Evolutionary conservation across 2,888 invertebrate species (phyloP).

Genomic region (Rhynchonema sp.): DNA sequence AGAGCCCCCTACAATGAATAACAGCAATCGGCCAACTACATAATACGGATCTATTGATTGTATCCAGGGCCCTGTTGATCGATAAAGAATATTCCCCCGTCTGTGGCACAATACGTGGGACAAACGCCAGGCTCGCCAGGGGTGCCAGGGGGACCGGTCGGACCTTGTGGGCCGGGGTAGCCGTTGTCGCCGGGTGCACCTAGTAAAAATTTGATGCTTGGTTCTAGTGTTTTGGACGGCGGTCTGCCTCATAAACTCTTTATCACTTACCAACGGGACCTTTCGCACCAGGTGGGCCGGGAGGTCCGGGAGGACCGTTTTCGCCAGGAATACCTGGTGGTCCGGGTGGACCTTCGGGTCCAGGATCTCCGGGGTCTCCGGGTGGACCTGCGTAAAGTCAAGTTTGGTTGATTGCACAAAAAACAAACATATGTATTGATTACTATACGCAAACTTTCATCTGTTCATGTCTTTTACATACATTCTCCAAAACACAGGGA

Average conservation of each 20-base stretch:
- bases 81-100: not conserved
- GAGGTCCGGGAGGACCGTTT: conserved; percentile 5
- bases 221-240: not conserved
- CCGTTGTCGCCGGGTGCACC: not conserved
- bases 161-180: not conserved
- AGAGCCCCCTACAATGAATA: too few relatives aligned
- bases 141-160: not conserved
- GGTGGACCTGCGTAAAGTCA: not conserved
- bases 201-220: not conserved
- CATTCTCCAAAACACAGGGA: too few relatives aligned
- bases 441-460: too few relatives aligned
- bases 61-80: too few relatives aligned
- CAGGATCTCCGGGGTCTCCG: not conserved
- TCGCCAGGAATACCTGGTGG: conserved; percentile 3
- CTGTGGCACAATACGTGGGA: not conserved
- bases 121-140: not conserved
- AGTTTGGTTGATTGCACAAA: too few relatives aligned
- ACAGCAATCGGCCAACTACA: too few relatives aligned
- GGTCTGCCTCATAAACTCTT: not conserved
- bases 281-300: not conserved
- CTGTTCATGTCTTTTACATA: too few relatives aligned
- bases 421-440: too few relatives aligned
- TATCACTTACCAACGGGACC: not conserved
- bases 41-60: too few relatives aligned
- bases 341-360: conserved; percentile 1